Conservation (phyloP, 2,113 vertebrate genomes). For the Hepsetus odoe region DNA sequence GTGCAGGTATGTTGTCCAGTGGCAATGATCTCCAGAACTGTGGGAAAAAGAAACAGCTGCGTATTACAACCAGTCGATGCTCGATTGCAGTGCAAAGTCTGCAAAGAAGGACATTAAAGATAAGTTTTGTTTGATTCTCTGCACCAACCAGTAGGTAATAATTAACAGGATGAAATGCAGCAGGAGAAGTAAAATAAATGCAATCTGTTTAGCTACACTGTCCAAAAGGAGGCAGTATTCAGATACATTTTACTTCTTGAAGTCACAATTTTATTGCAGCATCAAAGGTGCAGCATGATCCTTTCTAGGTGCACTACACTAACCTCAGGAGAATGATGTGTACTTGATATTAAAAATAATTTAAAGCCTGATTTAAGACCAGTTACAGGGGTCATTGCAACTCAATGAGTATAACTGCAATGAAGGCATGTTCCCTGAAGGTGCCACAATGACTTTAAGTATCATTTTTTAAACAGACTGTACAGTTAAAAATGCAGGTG, state of each 20-base stretch:
- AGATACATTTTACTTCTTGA: too few relatives aligned
- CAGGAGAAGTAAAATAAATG: conserved; percentile 20
- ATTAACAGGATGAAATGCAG: conserved; percentile 32
- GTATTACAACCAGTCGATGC: conserved; percentile 27
- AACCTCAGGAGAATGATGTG: not conserved
- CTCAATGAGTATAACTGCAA: not conserved
- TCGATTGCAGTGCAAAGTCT: conserved; percentile 48
- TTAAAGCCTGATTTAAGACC: not conserved
- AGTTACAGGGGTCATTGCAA: too few relatives aligned
- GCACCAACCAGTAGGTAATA: conserved; percentile 26
- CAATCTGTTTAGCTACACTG: too few relatives aligned
- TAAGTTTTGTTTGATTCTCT: conserved; percentile 33
- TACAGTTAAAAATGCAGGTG: too few relatives aligned
- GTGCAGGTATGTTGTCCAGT: not conserved
- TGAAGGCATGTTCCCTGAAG: too few relatives aligned
- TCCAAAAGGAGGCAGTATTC: not conserved
- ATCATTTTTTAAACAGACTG: too few relatives aligned
- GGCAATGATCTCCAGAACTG: conserved; percentile 13
- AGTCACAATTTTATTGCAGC: too few relatives aligned
- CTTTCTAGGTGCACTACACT: not conserved
- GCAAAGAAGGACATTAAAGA: conserved; percentile 37
- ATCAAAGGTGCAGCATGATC: too few relatives aligned
- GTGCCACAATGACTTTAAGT: too few relatives aligned
- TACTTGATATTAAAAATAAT: not conserved
- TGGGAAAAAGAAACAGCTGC: conserved; percentile 11